Evolutionary conservation across 1,140 invertebrate genomes (phyloP).

Genomic region (Leptinotarsa lineolata): DNA sequence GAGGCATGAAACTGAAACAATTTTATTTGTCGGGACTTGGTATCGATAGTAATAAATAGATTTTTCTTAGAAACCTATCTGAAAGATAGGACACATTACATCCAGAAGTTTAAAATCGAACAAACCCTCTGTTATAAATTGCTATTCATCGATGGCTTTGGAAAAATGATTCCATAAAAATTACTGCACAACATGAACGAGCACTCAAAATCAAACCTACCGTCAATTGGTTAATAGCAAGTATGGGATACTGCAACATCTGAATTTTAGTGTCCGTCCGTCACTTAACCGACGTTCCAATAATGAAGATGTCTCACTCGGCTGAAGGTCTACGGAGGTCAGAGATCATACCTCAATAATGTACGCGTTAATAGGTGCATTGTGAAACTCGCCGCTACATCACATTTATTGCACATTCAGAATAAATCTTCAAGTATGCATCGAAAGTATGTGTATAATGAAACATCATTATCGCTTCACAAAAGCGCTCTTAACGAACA

Average conservation of each 20-base stretch:
- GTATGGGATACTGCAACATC: not conserved
- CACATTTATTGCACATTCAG: not conserved
- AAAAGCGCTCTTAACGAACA: not conserved
- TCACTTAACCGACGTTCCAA: not conserved
- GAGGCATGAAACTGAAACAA: no score
- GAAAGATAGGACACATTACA: no score
- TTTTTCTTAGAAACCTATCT: no score
- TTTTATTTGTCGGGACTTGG: no score
- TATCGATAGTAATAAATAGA: no score
- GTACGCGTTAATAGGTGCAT: slow-evolving; percentile 16
- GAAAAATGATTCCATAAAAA: not conserved
- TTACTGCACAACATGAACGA: not conserved
- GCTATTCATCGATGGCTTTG: not conserved
- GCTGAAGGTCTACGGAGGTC: slow-evolving; percentile 5
- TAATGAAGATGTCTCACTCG: slow-evolving; percentile 12
- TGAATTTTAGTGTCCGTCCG: not conserved
- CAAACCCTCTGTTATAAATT: no score
- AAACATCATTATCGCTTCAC: not conserved
- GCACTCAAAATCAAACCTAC: not conserved
- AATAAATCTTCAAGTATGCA: no score
- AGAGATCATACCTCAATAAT: slow-evolving; percentile 17
- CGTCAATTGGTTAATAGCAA: slow-evolving; percentile 3
- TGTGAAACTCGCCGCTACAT: not conserved
- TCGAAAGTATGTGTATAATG: not conserved
- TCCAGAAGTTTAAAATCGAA: no score